Evolutionary conservation across 1,140 invertebrate species (phyloP).

Genomic region (Dufourea novaeangliae): DNA sequence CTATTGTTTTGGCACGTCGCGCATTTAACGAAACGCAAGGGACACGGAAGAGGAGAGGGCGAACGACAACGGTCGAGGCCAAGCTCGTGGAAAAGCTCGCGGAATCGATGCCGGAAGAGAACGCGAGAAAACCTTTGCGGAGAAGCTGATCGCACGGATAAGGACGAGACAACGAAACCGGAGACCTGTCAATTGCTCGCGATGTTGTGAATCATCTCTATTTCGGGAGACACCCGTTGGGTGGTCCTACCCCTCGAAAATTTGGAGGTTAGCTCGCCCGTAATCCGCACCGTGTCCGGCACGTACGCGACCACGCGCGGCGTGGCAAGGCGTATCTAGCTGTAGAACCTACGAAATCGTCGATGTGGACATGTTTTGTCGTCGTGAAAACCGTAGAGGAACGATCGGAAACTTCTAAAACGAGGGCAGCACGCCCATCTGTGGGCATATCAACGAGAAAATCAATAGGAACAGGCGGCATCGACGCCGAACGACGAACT

Average conservation of each 20-base stretch:
- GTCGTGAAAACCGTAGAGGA: slow-evolving; percentile 3
- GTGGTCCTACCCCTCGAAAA: slow-evolving; percentile 45
- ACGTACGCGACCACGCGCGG: not conserved
- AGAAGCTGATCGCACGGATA: not conserved
- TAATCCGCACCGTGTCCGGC: slow-evolving; percentile 7
- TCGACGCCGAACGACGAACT: slow-evolving; percentile 9
- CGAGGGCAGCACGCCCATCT: slow-evolving; percentile 67
- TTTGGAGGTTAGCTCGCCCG: slow-evolving; percentile 71
- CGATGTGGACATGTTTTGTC: not conserved
- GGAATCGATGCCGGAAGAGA: not conserved
- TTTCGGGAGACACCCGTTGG: slow-evolving; percentile 73
- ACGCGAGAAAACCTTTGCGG: not conserved
- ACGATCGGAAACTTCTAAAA: slow-evolving; percentile 24
- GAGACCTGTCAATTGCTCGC: slow-evolving; percentile 67
- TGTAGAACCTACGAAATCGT: not conserved
- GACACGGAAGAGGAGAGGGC: slow-evolving; percentile 22
- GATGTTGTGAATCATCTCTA: slow-evolving; percentile 73
- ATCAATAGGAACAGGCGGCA: slow-evolving; percentile 61
- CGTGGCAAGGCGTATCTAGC: no score
- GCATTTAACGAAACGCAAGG: slow-evolving; percentile 58
- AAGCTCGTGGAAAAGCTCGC: not conserved
- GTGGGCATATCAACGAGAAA: slow-evolving; percentile 57
- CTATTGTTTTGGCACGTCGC: slow-evolving; percentile 74
- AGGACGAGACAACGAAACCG: not conserved
- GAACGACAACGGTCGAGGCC: not conserved